These are phyloP conservation scores for Chrysina gloriosa DNA, from an alignment of 2,888 invertebrate species.

Conservation along the genomic window DNA sequence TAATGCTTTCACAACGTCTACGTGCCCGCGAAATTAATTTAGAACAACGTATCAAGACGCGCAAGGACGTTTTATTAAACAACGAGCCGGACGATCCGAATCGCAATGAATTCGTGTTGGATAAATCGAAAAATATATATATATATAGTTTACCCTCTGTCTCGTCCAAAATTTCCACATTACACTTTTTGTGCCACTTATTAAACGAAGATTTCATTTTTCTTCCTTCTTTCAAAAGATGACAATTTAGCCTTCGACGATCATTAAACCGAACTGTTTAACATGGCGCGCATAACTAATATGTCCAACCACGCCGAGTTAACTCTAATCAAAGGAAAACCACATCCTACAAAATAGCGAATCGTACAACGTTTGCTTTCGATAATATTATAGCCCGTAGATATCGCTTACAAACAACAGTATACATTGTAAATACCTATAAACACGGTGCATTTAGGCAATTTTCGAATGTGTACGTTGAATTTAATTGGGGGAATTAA, in stretches of 20 bases:
- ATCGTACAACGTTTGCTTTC: neutral
- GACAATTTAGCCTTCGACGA: neutral
- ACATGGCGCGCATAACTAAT: slow-evolving; percentile 7
- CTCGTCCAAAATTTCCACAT: slow-evolving; percentile 16
- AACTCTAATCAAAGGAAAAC: slow-evolving; percentile 49
- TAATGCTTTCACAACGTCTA: too few species aligned
- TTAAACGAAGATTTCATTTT: slow-evolving; percentile 19
- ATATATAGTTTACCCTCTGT: slow-evolving; percentile 26
- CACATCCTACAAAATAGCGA: slow-evolving; percentile 49
- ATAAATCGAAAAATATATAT: too few species aligned
- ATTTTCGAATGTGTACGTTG: too few species aligned
- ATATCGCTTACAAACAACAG: too few species aligned
- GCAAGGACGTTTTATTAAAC: too few species aligned
- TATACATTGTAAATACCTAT: neutral
- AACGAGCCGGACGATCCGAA: too few species aligned
- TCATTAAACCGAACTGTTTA: neutral
- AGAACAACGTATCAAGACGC: too few species aligned
- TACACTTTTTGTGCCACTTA: slow-evolving; percentile 17
- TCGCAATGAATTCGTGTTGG: too few species aligned
- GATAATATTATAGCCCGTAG: too few species aligned
- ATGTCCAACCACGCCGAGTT: neutral
- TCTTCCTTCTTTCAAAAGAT: neutral
- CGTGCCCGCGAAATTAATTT: neutral
- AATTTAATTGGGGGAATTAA: too few species aligned
- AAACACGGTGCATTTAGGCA: neutral